These are phyloP conservation scores for Pseudochirops corinnae DNA, from an alignment of 2,797 vertebrate genomes.

Conservation along the genomic window DNA sequence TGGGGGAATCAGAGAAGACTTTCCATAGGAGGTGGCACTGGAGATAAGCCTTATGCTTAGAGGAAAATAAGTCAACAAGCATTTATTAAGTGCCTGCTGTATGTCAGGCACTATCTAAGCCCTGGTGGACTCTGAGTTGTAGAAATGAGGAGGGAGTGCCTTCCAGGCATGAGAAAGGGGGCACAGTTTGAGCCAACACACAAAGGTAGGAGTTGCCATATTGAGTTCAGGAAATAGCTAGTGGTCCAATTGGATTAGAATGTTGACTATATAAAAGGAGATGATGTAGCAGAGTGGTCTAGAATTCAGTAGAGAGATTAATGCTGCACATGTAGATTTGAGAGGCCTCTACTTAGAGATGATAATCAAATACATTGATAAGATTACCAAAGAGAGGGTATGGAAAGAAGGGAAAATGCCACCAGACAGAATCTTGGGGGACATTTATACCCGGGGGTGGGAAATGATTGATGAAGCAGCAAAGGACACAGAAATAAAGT, in stretches of 20 bases:
- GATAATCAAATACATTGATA: neutral
- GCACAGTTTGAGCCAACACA: neutral
- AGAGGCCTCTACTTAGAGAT: neutral
- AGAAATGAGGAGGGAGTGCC: neutral
- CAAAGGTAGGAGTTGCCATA: neutral
- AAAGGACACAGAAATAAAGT: neutral
- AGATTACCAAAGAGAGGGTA: neutral
- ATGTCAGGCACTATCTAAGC: neutral
- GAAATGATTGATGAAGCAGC: neutral
- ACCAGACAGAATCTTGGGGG: neutral
- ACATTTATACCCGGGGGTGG: neutral
- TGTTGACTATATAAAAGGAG: neutral
- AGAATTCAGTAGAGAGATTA: neutral
- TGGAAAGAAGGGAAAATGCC: neutral
- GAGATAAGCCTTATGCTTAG: neutral
- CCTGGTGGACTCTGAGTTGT: neutral
- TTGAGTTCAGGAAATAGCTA: neutral
- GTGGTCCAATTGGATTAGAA: neutral
- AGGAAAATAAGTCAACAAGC: neutral
- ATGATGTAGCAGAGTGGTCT: neutral
- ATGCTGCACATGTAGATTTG: neutral
- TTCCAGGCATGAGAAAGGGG: neutral
- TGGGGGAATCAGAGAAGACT: neutral
- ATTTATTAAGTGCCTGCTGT: neutral
- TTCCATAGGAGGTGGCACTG: neutral